Percentiles rank a stretch among this genome's conserved stretches.
Conservation (phyloP, 2,797 vertebrate species). For the Prionace glauca region DNA sequence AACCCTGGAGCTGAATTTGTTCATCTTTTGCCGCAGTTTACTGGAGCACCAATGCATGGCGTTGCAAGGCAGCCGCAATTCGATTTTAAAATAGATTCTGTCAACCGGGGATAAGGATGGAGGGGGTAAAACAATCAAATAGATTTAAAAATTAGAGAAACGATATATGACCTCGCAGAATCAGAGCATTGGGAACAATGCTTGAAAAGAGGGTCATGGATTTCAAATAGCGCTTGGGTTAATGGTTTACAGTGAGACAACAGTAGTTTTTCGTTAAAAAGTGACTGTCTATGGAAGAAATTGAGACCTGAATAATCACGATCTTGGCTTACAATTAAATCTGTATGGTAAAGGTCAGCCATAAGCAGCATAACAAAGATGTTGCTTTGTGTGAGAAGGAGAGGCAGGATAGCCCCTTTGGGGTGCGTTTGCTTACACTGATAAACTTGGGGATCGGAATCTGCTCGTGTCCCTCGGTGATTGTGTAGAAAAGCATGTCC, state of each 20-base stretch:
- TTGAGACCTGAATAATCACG: neutral
- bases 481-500: slow-evolving; percentile 77
- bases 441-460: slow-evolving; percentile 72
- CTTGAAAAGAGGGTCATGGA: neutral
- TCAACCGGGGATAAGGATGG: neutral
- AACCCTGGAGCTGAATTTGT: neutral
- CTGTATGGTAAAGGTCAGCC: neutral
- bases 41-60: neutral
- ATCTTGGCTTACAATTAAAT: neutral
- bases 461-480: slow-evolving; percentile 72
- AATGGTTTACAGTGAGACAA: neutral
- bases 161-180: neutral
- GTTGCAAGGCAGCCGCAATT: slow-evolving; percentile 15
- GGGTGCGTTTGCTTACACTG: slow-evolving; percentile 57
- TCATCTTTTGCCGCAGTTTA: neutral
- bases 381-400: slow-evolving; percentile 12
- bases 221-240: slow-evolving; percentile 4
- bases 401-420: neutral
- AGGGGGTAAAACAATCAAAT: neutral
- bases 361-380: neutral
- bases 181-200: neutral
- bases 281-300: neutral
- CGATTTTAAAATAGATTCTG: neutral
- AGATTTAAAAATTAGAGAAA: neutral
- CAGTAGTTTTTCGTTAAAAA: neutral